Evolutionary conservation across 2,113 vertebrate genomes (phyloP).

Genomic region (Forbesichthys papilliferus): DNA sequence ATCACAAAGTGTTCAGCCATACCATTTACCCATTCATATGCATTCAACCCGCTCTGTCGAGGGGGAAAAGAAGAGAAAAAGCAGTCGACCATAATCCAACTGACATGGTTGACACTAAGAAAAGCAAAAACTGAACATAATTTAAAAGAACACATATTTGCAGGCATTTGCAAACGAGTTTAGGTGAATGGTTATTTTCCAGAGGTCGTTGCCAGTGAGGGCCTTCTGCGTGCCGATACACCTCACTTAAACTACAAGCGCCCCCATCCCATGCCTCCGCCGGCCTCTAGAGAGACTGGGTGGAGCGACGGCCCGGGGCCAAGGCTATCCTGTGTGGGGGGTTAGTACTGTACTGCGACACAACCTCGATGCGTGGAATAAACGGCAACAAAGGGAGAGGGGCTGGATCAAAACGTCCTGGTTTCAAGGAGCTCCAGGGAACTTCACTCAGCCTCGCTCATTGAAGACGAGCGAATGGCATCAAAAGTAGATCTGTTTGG

Average conservation of each 20-base stretch:
- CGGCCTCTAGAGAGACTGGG: constrained; percentile 35
- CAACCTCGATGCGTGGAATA: constrained; percentile 66
- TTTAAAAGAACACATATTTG: constrained; percentile 59
- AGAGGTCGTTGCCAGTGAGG: constrained; percentile 51
- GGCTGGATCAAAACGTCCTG: constrained; percentile 60
- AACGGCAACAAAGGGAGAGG: constrained; percentile 43
- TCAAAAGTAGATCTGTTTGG: constrained; percentile 91
- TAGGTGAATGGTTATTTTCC: constrained; percentile 60
- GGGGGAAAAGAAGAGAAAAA: constrained; percentile 16
- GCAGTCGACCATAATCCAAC: constrained; percentile 51
- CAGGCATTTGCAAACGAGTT: constrained; percentile 65
- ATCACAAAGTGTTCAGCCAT: constrained; percentile 52
- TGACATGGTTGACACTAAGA: constrained; percentile 53
- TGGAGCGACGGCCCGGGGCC: constrained; percentile 30
- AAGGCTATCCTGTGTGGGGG: constrained; percentile 50
- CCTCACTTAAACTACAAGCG: constrained; percentile 50
- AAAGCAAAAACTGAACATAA: constrained; percentile 58
- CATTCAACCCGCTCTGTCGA: constrained; percentile 51
- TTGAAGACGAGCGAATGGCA: constrained; percentile 36
- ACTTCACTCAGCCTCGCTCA: constrained; percentile 50
- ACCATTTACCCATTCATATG: constrained; percentile 49
- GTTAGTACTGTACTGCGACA: constrained; percentile 40
- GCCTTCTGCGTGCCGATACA: constrained; percentile 19
- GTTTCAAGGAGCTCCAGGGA: constrained; percentile 52
- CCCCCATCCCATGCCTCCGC: constrained; percentile 52